These are phyloP conservation scores for Pocillopora meandrina DNA, from an alignment of 92 coral and sea anemone species.

Conservation along the genomic window DNA sequence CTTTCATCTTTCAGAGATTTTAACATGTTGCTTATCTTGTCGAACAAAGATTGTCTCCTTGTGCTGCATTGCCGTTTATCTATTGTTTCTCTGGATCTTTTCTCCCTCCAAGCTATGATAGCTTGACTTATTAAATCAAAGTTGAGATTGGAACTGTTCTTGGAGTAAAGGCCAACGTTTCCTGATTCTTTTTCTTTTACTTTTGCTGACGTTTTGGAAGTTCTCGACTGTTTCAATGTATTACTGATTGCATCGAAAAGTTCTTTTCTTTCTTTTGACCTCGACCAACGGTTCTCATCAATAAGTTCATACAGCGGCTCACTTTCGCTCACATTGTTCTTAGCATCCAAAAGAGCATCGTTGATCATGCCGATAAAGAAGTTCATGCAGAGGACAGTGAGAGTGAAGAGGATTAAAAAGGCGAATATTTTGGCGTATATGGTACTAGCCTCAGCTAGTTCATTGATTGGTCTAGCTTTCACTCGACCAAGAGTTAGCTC, in stretches of 20 bases:
- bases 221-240: background rate
- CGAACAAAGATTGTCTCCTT: background rate
- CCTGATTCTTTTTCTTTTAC: background rate
- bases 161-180: background rate
- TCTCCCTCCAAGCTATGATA: background rate
- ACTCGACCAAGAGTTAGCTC: conserved; percentile 32
- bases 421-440: conserved; percentile 2
- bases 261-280: background rate
- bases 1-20: background rate
- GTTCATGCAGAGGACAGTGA: conserved; percentile 46
- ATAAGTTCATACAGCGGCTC: conserved; percentile 3
- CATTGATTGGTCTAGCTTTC: conserved; percentile 9
- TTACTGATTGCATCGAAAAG: conserved; percentile 8
- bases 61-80: background rate
- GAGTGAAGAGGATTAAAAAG: conserved; percentile 26
- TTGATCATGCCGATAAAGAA: conserved; percentile 63
- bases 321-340: background rate
- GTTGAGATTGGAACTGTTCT: background rate
- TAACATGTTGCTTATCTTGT: background rate
- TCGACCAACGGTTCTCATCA: background rate
- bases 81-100: background rate
- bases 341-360: conserved; percentile 24
- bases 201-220: background rate
- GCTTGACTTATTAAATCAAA: background rate
- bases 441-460: background rate